Evolutionary conservation across 2,797 vertebrate species (phyloP).

Genomic region (Melanotaenia boesemani): DNA sequence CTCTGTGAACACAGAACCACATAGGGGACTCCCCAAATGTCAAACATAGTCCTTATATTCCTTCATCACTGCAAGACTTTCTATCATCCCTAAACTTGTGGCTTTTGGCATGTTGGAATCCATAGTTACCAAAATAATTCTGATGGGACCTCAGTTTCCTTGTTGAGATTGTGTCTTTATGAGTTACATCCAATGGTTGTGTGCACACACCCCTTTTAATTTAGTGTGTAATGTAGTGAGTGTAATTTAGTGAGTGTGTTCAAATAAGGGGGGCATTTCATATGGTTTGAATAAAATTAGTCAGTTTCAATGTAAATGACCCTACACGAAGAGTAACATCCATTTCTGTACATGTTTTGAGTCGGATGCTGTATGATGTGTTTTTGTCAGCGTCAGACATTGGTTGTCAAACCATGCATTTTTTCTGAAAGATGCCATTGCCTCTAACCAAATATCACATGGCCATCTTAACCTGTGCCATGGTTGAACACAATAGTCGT

Average conservation of each 20-base stretch:
- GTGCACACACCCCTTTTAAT: neutral
- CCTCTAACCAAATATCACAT: neutral
- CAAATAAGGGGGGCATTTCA: neutral
- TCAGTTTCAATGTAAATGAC: neutral
- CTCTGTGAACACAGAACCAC: constrained; percentile 39
- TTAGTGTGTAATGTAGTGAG: no score
- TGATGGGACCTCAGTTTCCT: constrained; percentile 23
- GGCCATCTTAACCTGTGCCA: neutral
- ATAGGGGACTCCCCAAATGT: constrained; percentile 63
- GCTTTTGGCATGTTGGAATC: constrained; percentile 58
- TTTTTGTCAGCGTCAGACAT: neutral
- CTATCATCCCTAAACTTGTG: constrained; percentile 48
- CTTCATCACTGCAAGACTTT: constrained; percentile 40
- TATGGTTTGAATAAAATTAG: neutral
- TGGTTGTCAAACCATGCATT: neutral
- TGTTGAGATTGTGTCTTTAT: constrained; percentile 11
- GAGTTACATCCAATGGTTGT: neutral
- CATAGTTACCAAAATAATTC: constrained; percentile 27
- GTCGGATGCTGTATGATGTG: neutral
- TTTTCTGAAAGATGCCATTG: neutral
- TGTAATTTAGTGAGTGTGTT: neutral
- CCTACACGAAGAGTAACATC: neutral
- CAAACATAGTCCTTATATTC: constrained; percentile 51
- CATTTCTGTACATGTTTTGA: neutral
- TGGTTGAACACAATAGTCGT: constrained; percentile 30